Conservation (phyloP, 2,888 invertebrate genomes). For the Acanthosepion esculentum region DNA sequence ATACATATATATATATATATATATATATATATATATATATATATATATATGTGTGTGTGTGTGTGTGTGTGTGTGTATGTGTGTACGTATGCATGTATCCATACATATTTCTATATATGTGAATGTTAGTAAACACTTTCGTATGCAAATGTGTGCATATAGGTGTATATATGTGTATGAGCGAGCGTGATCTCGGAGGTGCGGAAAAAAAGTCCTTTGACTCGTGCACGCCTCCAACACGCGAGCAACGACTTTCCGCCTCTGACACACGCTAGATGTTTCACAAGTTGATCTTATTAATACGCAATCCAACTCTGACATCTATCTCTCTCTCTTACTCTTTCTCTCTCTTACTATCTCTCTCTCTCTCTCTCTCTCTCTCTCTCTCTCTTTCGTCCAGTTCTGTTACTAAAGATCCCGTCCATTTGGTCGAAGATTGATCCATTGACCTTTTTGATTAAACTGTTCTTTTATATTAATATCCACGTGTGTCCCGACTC, state of each 20-base stretch:
- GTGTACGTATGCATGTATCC: constrained; percentile 37
- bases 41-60: neutral
- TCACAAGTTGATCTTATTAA: neutral
- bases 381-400: neutral
- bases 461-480: neutral
- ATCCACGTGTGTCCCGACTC: neutral
- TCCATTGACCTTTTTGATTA: neutral
- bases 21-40: too few species aligned
- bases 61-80: neutral
- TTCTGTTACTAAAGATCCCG: neutral
- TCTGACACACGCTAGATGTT: neutral
- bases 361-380: too few species aligned
- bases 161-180: neutral
- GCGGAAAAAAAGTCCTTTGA: neutral
- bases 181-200: neutral
- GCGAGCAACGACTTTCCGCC: neutral
- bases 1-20: too few species aligned
- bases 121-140: too few species aligned
- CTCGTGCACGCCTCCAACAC: neutral
- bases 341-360: too few species aligned
- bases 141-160: neutral
- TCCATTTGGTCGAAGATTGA: neutral
- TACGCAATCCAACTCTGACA: neutral
- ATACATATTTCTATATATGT: constrained; percentile 36
- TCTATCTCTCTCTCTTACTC: too few species aligned